Evolutionary conservation across 2,113 vertebrate genomes (phyloP).

Genomic region (Toxotes jaculatrix): DNA sequence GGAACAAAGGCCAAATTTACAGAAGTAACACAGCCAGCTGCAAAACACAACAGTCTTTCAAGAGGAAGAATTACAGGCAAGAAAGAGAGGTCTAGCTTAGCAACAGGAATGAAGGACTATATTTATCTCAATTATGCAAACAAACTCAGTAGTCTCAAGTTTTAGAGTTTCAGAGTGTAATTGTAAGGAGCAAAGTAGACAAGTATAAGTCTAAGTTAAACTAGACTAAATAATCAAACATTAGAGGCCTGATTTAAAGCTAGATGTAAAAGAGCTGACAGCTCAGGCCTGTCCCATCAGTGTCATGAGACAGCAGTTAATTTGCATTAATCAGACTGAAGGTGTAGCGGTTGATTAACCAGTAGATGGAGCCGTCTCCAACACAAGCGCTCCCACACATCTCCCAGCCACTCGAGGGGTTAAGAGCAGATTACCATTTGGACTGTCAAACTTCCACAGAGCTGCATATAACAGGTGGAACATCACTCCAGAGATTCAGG

Average conservation of each 20-base stretch:
- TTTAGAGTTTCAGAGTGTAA: constrained; percentile 21
- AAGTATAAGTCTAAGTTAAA: neutral
- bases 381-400: constrained; percentile 25
- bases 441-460: constrained; percentile 48
- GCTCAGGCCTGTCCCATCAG: constrained; percentile 13
- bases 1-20: constrained; percentile 66
- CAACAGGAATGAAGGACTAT: constrained; percentile 27
- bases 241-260: neutral
- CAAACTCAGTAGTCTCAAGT: constrained; percentile 20
- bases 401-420: constrained; percentile 33
- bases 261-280: constrained; percentile 10
- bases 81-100: neutral
- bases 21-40: constrained; percentile 47
- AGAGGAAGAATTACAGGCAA: constrained; percentile 34
- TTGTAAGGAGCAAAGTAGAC: constrained; percentile 5
- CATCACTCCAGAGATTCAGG: constrained; percentile 4
- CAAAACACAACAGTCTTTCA: constrained; percentile 42
- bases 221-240: constrained; percentile 50
- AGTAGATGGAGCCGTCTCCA: constrained; percentile 85
- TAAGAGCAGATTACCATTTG: constrained; percentile 33
- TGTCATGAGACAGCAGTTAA: constrained; percentile 30
- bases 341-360: constrained; percentile 78
- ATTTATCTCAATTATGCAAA: constrained; percentile 39
- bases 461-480: constrained; percentile 1
- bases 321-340: constrained; percentile 68